phyloP scores from a whole-genome alignment of 2,797 vertebrate species.

The Dendrocincla tyrannina region DNA sequence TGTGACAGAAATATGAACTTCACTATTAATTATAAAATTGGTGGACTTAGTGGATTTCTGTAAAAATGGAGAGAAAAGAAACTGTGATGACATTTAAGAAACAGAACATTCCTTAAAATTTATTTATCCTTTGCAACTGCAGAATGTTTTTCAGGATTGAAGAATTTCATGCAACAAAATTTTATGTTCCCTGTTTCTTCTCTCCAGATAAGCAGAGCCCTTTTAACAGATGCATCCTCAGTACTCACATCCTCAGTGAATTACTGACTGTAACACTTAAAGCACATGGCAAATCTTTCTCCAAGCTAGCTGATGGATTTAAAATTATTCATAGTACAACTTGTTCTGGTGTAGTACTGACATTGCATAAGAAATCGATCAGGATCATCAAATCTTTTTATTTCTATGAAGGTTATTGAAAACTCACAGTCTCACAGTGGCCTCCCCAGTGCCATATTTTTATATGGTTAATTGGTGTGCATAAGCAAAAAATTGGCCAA shows the following conservation, averaged over 20 bases:
- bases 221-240: not conserved
- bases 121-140: not conserved
- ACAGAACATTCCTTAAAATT: not conserved
- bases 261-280: not conserved
- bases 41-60: not conserved
- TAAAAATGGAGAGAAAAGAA: not conserved
- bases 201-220: not conserved
- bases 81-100: not conserved
- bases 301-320: not conserved
- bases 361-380: not conserved
- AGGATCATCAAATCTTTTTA: not conserved
- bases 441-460: not conserved
- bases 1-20: not conserved
- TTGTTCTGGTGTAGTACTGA: not conserved
- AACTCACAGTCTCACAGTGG: not conserved
- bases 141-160: not conserved
- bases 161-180: not conserved
- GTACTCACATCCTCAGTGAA: not conserved
- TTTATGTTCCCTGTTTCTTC: not conserved
- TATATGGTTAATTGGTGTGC: rapidly evolving
- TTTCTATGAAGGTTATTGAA: not conserved
- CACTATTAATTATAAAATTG: not conserved
- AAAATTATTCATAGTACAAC: not conserved
- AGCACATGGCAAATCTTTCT: not conserved
- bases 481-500: not conserved